phyloP scores from a whole-genome alignment of 2,888 invertebrate genomes.

The Gryllus longicercus region DNA sequence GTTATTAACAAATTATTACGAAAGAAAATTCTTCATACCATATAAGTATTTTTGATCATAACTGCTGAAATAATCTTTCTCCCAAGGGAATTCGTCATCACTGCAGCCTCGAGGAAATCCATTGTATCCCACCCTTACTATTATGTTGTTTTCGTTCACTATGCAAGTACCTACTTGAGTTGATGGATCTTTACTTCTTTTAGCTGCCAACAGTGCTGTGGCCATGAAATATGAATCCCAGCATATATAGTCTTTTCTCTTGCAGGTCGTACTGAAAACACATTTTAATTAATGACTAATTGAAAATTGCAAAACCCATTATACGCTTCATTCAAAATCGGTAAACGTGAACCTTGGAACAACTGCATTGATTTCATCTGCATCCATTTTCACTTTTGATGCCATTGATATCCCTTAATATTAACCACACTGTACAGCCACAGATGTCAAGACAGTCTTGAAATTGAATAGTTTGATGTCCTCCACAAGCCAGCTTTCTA shows the following conservation, averaged over 20 bases:
- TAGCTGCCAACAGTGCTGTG: constrained; percentile 81
- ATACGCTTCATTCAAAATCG: too few relatives aligned
- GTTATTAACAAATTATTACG: not conserved
- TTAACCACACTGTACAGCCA: too few relatives aligned
- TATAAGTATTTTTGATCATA: constrained; percentile 80
- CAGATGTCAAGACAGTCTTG: too few relatives aligned
- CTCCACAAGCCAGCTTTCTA: too few relatives aligned
- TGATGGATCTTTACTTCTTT: constrained; percentile 90
- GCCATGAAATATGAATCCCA: constrained; percentile 98
- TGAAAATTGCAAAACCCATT: too few relatives aligned
- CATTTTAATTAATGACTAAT: not conserved
- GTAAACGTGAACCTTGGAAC: too few relatives aligned
- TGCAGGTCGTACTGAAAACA: constrained; percentile 29
- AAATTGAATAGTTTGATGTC: too few relatives aligned
- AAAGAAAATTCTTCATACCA: constrained; percentile 55
- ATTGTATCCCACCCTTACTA: constrained; percentile 95
- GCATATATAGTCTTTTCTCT: constrained; percentile 62
- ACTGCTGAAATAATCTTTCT: constrained; percentile 57
- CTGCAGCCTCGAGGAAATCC: constrained; percentile 88
- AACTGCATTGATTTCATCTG: too few relatives aligned
- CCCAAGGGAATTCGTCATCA: constrained; percentile 90
- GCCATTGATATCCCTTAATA: too few relatives aligned
- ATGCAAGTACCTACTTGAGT: constrained; percentile 95
- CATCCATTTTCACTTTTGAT: too few relatives aligned
- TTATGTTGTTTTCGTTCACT: constrained; percentile 78